Percentiles rank a stretch among this genome's conserved stretches.
These are phyloP conservation scores for Lysiphlebus fabarum DNA, from an alignment of 1,140 invertebrate genomes.

Conservation along the genomic window DNA sequence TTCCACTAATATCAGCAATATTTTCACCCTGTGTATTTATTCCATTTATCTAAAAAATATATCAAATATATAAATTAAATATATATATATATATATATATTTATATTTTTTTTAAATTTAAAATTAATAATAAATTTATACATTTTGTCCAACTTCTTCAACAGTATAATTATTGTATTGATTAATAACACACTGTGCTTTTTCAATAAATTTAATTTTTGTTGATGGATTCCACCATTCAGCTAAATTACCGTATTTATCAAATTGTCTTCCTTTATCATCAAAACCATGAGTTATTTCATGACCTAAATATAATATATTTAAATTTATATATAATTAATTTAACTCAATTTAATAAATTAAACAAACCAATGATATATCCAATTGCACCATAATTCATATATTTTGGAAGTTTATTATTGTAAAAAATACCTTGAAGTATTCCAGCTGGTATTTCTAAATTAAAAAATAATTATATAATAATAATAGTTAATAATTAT, in stretches of 20 bases:
- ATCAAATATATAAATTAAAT: neutral
- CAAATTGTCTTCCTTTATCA: conserved; percentile 85
- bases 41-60: neutral
- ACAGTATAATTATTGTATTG: conserved; percentile 84
- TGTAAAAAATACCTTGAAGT: conserved; percentile 84
- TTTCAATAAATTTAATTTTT: conserved; percentile 70
- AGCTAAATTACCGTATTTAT: conserved; percentile 80
- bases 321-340: no score
- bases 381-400: conserved; percentile 92
- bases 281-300: conserved; percentile 94
- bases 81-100: no score
- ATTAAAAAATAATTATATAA: conserved; percentile 3
- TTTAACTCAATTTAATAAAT: no score
- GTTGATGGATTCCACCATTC: conserved; percentile 82
- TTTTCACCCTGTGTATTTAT: conserved; percentile 83
- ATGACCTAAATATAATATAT: no score
- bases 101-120: no score
- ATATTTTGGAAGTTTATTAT: conserved; percentile 77
- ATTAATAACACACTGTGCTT: conserved; percentile 81
- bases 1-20: conserved; percentile 85
- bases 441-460: conserved; percentile 89
- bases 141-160: conserved; percentile 66
- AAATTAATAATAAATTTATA: conserved; percentile 52
- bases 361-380: conserved; percentile 66
- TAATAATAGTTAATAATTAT: no score